Base-by-base conservation (phyloP, 2,888 invertebrate genomes). In the Acleris holmiana region DNA sequence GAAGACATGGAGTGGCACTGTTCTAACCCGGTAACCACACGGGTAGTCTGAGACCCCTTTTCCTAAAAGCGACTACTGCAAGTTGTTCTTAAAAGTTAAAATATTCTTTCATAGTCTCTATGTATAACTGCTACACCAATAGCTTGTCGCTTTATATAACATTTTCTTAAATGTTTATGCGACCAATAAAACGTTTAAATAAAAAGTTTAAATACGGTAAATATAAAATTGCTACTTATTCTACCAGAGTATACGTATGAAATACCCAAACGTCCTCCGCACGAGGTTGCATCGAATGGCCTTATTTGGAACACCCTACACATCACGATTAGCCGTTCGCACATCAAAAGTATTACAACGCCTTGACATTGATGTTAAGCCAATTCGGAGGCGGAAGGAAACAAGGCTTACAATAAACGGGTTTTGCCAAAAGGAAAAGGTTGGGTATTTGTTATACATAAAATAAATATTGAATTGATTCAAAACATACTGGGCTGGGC, bases 301-400 rank as follows among this genome's bases (percentile, higher is more conserved):
- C 85, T 86, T 85, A 86, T 83, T 81, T 75, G 79, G 79, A 71
- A 75, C 78, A 71, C 67, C 60, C 68, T 68, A 66, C 76, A 80
- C 80, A 82, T 84, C 76, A 76, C 71, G 81, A 82, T 83, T 77
- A 79, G 76, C 64, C 73, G 69, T 69, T 74, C 68, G 73, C 47
- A 18, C 46, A 25, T 51, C 46, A 47, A 58, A 51, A 18, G 25
- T 7, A 40, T 61, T 62, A 70, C 76, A 77, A 35, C 58, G 17
- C 46, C 46, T 62, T 67, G 70, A 47, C 57, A 46, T 51, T 63
- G 62, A 51, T 49, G 62, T 17, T 46, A 40, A 57, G 63, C 63
- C 51, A 53, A 63, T 53, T 63, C 25, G 17, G 35, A 40, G 35
- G 19, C 63, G 63, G 63, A 63, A 57, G 57, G 57, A 57, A 23